Evolutionary conservation across 2,888 invertebrate species (phyloP), one percentile per base, ranked within the genome.

Genomic region (Caenorhabditis panamensis): DNA sequence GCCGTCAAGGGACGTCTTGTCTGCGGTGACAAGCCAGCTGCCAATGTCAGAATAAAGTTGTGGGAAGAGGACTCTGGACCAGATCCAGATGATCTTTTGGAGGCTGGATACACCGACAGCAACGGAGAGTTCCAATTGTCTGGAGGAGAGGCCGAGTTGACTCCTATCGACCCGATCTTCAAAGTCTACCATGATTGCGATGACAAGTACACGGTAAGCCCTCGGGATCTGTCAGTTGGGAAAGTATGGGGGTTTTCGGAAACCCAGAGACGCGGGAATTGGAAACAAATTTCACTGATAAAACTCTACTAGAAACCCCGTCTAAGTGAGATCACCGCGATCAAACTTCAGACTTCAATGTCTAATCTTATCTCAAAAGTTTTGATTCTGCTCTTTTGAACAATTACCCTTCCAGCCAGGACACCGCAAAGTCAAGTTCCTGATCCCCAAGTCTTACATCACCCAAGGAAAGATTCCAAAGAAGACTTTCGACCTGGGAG

Each of bases 171-270:
- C 59, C 86, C 86, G 13, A 81, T 86, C 37, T 82, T 87, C 83
- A 86, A 86, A 62, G 83, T 85, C 13, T 87, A 87, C 66, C 87
- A 87, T 77, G 86, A 86, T 44, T 87, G 87, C 58, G 86, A 87
- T 66, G 87, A 87, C 56, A 85, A 83, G 36, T 79, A 82, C 66
- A 67, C 73, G 69, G 87, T 87, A 31, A 58, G 36, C n/a, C n/a
- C n/a, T n/a, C n/a, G n/a, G n/a, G n/a, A n/a, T n/a, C n/a, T n/a
- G n/a, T n/a, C n/a, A n/a, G n/a, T n/a, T n/a, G 6, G 22, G 1
- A 31, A 20, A 22, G n/a, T 1, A 9, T 4, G 31, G 5, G 9
- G 31, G 9, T 6, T 31, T 31, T 9, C 31, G 9, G 31, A 9
- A 31, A 31, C 4, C 31, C 31, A 31, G 31, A 31, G 4, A 31